Percentiles rank a stretch among this genome's conserved stretches.
Conservation (phyloP, 2,113 vertebrate species). For the Zosterops japonicus region DNA sequence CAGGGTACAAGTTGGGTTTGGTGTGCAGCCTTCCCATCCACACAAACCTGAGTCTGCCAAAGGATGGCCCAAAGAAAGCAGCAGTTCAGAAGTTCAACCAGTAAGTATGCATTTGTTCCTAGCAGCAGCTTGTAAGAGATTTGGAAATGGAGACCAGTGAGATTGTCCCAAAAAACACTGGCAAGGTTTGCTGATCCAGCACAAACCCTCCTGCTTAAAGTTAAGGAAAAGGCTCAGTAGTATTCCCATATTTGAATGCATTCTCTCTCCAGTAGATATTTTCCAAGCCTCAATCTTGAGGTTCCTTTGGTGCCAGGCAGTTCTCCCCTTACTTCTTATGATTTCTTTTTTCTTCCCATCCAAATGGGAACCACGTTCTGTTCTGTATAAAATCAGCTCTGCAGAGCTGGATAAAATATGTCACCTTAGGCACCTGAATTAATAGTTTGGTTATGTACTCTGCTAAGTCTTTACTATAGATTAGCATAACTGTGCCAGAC, state of each 20-base stretch:
- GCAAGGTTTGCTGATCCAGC: background rate
- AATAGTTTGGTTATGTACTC: conserved; percentile 72
- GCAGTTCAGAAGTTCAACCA: background rate
- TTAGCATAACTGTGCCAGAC: conserved; percentile 68
- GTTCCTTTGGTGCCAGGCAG: background rate
- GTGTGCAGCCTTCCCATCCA: background rate
- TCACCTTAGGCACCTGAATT: conserved; percentile 72
- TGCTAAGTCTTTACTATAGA: conserved; percentile 70
- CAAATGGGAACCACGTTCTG: conserved; percentile 9
- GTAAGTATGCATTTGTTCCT: background rate
- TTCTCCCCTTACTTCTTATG: background rate
- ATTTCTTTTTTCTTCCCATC: background rate
- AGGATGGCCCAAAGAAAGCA: background rate
- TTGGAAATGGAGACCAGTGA: background rate
- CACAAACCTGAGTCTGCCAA: background rate
- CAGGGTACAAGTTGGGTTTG: background rate
- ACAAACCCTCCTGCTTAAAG: background rate
- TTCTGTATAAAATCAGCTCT: conserved; percentile 34
- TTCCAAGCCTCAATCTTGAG: conserved; percentile 34
- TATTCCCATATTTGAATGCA: background rate
- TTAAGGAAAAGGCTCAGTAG: background rate
- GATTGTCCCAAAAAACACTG: background rate
- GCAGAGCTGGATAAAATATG: conserved; percentile 60
- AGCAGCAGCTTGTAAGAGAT: background rate
- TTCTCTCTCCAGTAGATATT: background rate